Evolutionary conservation across 1,140 invertebrate genomes (phyloP).

Genomic region (Sarcophaga peregrina): DNA sequence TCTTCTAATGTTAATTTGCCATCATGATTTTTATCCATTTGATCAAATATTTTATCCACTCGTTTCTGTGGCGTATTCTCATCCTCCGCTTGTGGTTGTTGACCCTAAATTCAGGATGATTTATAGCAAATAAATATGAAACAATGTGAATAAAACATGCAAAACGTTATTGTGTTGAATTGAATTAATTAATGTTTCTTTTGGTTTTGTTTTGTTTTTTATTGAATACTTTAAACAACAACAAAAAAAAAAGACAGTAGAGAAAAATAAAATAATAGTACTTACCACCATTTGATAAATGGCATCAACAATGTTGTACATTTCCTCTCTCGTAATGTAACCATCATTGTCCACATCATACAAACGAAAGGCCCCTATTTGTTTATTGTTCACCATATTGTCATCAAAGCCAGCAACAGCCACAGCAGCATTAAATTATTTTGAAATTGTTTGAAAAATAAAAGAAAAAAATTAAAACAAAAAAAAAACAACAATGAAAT

Average conservation of each 20-base stretch:
- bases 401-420: conserved; percentile 46
- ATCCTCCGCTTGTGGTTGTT: conserved; percentile 89
- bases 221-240: not conserved
- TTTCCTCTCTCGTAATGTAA: conserved; percentile 96
- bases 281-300: conserved; percentile 99
- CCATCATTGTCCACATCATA: conserved; percentile 99
- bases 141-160: not conserved
- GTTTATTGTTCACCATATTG: conserved; percentile 56
- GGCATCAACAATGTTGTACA: conserved; percentile 98
- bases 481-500: not conserved
- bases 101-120: conserved; percentile 73
- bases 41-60: conserved; percentile 97
- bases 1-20: conserved; percentile 96
- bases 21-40: conserved; percentile 99
- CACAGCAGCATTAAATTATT: conserved; percentile 29
- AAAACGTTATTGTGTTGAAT: too few relatives aligned
- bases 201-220: not conserved
- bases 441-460: too few relatives aligned
- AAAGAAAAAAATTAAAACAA: conserved; percentile 40
- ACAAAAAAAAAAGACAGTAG: not conserved
- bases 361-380: conserved; percentile 92
- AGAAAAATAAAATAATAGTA: conserved; percentile 53
- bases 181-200: not conserved
- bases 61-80: conserved; percentile 96
- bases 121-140: not conserved